Percentiles rank a stretch among this genome's conserved stretches.
These are phyloP conservation scores for Enteromius treurensis DNA, from an alignment of 2,797 vertebrate genomes.

Conservation along the genomic window DNA sequence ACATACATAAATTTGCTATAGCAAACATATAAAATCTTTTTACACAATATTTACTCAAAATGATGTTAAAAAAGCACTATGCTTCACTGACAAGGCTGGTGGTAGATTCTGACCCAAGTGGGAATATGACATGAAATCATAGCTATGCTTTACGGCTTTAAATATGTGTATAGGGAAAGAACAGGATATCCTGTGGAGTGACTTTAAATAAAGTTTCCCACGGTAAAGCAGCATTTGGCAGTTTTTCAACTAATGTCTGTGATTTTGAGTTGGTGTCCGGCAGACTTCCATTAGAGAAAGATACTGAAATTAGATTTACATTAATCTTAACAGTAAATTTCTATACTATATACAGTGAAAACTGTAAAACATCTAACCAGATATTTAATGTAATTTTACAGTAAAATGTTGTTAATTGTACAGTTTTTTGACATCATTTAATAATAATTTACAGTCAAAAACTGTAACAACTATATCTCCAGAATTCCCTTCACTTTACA, in stretches of 20 bases:
- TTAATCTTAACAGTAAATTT: no score
- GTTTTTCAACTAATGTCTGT: not conserved
- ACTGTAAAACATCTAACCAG: no score
- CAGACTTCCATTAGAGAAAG: not conserved
- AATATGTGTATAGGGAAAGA: constrained; percentile 52
- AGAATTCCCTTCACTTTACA: no score
- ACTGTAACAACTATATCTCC: no score
- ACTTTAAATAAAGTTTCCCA: constrained; percentile 5
- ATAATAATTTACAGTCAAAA: no score
- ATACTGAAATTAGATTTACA: not conserved
- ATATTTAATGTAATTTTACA: no score
- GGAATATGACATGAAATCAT: not conserved
- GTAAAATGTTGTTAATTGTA: no score
- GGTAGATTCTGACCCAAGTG: not conserved
- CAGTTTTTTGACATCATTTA: no score
- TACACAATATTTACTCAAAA: not conserved
- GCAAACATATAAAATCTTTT: not conserved
- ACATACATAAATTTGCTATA: not conserved
- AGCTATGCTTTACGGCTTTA: not conserved
- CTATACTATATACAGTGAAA: no score
- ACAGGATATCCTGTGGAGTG: constrained; percentile 65
- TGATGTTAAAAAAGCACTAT: not conserved
- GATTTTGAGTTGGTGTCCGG: not conserved
- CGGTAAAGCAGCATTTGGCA: not conserved
- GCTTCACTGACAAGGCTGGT: not conserved